These are phyloP conservation scores for Pollachius pollachius DNA, from an alignment of 2,113 vertebrate genomes.

Conservation along the genomic window DNA sequence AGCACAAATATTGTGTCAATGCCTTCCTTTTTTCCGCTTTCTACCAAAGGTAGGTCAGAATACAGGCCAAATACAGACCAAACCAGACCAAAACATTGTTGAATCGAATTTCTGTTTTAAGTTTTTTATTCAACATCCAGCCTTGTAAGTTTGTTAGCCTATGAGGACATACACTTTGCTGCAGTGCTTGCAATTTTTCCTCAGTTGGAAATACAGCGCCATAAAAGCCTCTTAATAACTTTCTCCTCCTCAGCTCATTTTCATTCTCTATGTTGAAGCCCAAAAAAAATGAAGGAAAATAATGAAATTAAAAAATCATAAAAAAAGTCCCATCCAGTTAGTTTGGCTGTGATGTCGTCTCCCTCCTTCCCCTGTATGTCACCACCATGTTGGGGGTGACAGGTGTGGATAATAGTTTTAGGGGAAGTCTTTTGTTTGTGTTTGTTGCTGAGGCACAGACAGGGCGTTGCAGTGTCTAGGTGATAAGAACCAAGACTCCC, in stretches of 20 bases:
- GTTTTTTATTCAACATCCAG: constrained; percentile 50
- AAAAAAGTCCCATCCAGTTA: constrained; percentile 12
- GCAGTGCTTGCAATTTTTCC: constrained; percentile 51
- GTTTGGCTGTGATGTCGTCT: background rate
- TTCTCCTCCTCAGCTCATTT: constrained; percentile 62
- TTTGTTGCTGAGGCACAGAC: constrained; percentile 51
- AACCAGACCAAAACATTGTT: no score
- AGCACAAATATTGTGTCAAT: no score
- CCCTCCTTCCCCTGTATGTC: background rate
- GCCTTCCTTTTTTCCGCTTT: no score
- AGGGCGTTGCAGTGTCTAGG: constrained; percentile 66
- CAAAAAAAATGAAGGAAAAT: background rate
- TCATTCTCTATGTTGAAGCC: constrained; percentile 19
- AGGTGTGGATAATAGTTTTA: constrained; percentile 26
- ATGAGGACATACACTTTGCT: constrained; percentile 42
- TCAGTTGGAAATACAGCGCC: constrained; percentile 33
- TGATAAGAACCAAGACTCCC: constrained; percentile 64
- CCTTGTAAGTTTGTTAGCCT: constrained; percentile 22
- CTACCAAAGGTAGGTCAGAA: no score
- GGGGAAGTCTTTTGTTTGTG: constrained; percentile 42
- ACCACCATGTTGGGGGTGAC: background rate
- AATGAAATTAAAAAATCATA: background rate
- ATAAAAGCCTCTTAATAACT: constrained; percentile 53
- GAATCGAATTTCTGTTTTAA: background rate
- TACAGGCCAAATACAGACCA: no score